Evolutionary conservation across 2,113 vertebrate species (phyloP).

Genomic region (Chaetops frenatus): DNA sequence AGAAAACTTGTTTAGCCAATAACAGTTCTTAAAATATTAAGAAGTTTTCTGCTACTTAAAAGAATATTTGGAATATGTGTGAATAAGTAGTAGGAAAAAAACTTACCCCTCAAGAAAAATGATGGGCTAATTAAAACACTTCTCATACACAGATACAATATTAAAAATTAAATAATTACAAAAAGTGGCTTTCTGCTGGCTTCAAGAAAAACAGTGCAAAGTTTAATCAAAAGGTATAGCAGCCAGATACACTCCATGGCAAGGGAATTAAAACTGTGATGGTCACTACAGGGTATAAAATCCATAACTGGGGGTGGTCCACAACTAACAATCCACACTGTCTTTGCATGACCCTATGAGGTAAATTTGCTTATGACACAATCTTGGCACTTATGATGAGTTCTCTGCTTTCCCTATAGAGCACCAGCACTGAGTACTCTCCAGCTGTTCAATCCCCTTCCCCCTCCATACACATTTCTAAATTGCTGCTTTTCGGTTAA

Average conservation of each 20-base stretch:
- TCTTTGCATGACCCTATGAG: not conserved
- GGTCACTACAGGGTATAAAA: not conserved
- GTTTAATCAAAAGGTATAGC: not conserved
- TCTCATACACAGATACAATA: not conserved
- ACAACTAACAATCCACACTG: not conserved
- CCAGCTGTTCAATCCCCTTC: not conserved
- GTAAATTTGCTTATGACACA: not conserved
- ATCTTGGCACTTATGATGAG: not conserved
- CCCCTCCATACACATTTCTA: not conserved
- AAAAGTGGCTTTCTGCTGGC: not conserved
- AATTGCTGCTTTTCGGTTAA: not conserved
- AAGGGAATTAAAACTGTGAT: not conserved
- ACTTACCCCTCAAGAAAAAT: not conserved
- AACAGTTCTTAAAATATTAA: constrained; percentile 1
- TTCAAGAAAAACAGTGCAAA: not conserved
- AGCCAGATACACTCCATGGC: not conserved
- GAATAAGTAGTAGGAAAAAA: not conserved
- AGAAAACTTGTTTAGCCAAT: not conserved
- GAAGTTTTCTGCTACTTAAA: not conserved
- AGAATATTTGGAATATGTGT: not conserved
- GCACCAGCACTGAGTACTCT: not conserved
- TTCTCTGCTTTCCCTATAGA: not conserved
- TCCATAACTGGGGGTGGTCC: not conserved
- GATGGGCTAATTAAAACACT: not conserved
- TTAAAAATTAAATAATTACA: not conserved